phyloP scores from a whole-genome alignment of 2,113 vertebrate species.

The Dissostichus mawsoni region DNA sequence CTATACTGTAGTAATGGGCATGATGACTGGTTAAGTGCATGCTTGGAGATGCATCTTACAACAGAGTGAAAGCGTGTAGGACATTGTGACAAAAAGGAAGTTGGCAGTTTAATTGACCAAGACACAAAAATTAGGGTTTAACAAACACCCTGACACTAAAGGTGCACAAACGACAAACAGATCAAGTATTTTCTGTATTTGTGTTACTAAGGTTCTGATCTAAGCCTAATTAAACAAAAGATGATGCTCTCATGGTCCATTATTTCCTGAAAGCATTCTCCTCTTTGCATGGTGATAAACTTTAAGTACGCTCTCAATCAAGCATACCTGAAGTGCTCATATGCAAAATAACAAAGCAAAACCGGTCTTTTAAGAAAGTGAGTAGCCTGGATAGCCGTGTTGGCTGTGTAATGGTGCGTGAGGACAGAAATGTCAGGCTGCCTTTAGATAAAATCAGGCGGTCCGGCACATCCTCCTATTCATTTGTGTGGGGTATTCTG shows the following conservation, averaged over 20 bases:
- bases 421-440: constrained; percentile 20
- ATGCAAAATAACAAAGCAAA: constrained; percentile 45
- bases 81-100: background rate
- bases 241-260: background rate
- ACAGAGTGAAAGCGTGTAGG: background rate
- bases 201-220: background rate
- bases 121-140: background rate
- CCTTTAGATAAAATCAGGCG: background rate
- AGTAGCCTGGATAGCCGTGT: constrained; percentile 28
- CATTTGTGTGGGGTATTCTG: too few relatives aligned
- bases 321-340: constrained; percentile 41
- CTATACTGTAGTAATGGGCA: too few relatives aligned
- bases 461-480: too few relatives aligned
- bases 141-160: background rate
- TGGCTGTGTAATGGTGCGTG: constrained; percentile 51
- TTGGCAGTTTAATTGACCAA: background rate
- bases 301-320: constrained; percentile 44
- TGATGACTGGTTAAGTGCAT: background rate
- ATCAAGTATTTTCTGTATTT: background rate
- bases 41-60: background rate
- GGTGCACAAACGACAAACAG: background rate
- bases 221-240: too few relatives aligned
- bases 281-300: constrained; percentile 34
- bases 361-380: constrained; percentile 36
- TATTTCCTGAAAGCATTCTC: background rate